Conservation (phyloP, 2,888 invertebrate species). For the Papilio demoleus region DNA sequence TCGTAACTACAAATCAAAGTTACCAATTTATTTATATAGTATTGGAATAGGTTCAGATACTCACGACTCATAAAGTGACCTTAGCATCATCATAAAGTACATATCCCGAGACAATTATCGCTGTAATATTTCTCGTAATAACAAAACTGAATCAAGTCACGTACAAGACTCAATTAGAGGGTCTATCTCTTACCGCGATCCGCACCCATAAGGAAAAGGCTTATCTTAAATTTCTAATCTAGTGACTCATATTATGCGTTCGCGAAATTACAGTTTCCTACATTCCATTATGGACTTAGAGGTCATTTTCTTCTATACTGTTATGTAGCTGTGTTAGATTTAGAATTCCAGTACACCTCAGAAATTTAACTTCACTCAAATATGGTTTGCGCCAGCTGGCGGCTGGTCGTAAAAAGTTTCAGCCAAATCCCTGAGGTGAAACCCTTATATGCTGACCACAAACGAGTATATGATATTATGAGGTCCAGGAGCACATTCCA, state of each 20-base stretch:
- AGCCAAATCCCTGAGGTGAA: too few relatives aligned
- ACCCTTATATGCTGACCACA: too few relatives aligned
- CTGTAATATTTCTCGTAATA: slow-evolving; percentile 46
- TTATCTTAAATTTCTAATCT: slow-evolving; percentile 78
- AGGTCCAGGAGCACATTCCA: too few relatives aligned
- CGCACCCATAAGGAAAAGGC: slow-evolving; percentile 72
- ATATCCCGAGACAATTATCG: slow-evolving; percentile 50
- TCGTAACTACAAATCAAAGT: not conserved
- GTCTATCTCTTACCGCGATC: slow-evolving; percentile 64
- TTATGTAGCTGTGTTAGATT: not conserved
- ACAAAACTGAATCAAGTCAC: slow-evolving; percentile 65
- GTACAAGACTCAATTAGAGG: slow-evolving; percentile 71
- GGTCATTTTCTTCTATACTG: not conserved
- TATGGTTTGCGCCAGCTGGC: too few relatives aligned
- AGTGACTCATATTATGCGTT: slow-evolving; percentile 53
- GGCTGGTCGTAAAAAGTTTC: too few relatives aligned
- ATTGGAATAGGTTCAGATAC: not conserved
- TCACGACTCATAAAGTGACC: slow-evolving; percentile 1
- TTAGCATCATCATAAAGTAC: slow-evolving; percentile 43
- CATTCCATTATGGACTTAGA: slow-evolving; percentile 21
- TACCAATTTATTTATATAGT: slow-evolving; percentile 9
- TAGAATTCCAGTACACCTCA: too few relatives aligned
- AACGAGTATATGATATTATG: too few relatives aligned
- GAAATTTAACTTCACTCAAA: too few relatives aligned
- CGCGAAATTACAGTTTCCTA: slow-evolving; percentile 59